These are phyloP conservation scores for Lepidothrix coronata DNA, from an alignment of 2,113 vertebrate species.

Conservation along the genomic window DNA sequence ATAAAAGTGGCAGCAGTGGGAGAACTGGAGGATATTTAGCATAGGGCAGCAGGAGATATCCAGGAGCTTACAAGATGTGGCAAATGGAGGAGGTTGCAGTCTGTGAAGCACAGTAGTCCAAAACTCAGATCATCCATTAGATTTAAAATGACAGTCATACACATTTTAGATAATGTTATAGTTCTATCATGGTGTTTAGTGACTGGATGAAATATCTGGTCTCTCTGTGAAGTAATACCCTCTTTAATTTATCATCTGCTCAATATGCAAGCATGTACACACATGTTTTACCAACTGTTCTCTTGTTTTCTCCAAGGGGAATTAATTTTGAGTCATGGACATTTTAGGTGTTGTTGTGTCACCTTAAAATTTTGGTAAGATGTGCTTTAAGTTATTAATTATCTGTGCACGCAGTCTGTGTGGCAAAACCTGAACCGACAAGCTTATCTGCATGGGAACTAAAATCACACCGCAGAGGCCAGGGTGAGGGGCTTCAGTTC, in stretches of 20 bases:
- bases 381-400: not conserved
- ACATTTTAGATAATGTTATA: not conserved
- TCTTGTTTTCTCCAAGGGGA: not conserved
- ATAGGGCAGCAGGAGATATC: slow-evolving; percentile 32
- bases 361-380: not conserved
- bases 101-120: slow-evolving; percentile 11
- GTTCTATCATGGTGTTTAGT: slow-evolving; percentile 1
- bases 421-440: not conserved
- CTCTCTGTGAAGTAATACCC: not conserved
- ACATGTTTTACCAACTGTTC: not conserved
- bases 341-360: not conserved
- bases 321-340: not conserved
- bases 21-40: slow-evolving; percentile 35
- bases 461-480: not conserved
- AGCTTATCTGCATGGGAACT: not conserved
- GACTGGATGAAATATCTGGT: not conserved
- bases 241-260: not conserved
- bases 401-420: not conserved
- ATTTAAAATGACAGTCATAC: not conserved
- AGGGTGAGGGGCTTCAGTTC: not conserved
- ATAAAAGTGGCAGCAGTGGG: slow-evolving; percentile 55
- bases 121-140: not conserved
- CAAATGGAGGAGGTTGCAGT: slow-evolving; percentile 13
- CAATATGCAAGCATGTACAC: not conserved
- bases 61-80: not conserved